Evolutionary conservation across 2,888 invertebrate species (phyloP).

Genomic region (Euplexia lucipara): DNA sequence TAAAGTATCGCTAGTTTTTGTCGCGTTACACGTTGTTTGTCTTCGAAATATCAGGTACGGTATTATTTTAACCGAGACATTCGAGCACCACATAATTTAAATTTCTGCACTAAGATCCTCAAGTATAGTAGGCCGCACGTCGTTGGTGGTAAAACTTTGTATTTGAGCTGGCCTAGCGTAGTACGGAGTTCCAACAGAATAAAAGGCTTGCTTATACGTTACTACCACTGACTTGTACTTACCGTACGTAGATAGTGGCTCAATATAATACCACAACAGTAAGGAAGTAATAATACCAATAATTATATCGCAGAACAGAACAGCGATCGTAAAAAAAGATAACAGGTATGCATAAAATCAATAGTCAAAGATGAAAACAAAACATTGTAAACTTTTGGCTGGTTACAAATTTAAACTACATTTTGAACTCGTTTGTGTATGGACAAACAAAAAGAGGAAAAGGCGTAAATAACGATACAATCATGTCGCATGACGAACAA

Average conservation of each 20-base stretch:
- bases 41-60: constrained; percentile 37
- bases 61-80: constrained; percentile 42
- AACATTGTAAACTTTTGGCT: background rate
- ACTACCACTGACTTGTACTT: too few species aligned
- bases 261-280: constrained; percentile 13
- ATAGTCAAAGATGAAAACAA: background rate
- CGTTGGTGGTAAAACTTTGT: background rate
- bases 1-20: constrained; percentile 80
- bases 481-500: constrained; percentile 49
- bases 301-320: constrained; percentile 20
- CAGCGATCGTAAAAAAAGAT: constrained; percentile 24
- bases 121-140: too few species aligned
- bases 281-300: constrained; percentile 46
- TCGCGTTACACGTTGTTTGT: constrained; percentile 67
- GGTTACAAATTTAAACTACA: background rate
- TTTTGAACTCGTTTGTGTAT: constrained; percentile 4
- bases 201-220: too few species aligned
- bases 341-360: constrained; percentile 11
- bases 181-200: too few species aligned
- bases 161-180: too few species aligned
- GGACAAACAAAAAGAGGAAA: constrained; percentile 17
- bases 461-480: constrained; percentile 36
- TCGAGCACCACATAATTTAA: constrained; percentile 25
- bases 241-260: constrained; percentile 8
- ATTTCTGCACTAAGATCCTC: background rate